Evolutionary conservation across 2,113 vertebrate species (phyloP).

Genomic region (Bothrops jararaca): DNA sequence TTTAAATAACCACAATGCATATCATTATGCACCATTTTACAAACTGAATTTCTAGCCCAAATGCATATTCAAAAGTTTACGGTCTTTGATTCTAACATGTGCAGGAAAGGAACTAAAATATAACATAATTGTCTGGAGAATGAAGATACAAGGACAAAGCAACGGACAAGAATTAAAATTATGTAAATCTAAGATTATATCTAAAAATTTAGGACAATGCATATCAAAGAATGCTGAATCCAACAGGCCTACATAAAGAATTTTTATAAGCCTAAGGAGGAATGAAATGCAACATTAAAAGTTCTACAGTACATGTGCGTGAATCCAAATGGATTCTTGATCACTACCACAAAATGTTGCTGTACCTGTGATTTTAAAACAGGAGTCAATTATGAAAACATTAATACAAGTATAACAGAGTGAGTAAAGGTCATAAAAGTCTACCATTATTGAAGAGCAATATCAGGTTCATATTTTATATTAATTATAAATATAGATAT

Average conservation of each 20-base stretch:
- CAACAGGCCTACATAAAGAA: not conserved
- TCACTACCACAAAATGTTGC: not conserved
- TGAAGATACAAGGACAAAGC: not conserved
- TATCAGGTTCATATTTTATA: not conserved
- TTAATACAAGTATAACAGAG: not conserved
- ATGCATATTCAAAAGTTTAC: not conserved
- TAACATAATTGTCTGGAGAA: not conserved
- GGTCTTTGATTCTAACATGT: not conserved
- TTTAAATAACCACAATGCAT: not conserved
- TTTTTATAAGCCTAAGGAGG: not conserved
- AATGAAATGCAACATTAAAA: not conserved
- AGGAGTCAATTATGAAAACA: not conserved
- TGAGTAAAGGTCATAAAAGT: not conserved
- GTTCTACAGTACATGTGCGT: not conserved
- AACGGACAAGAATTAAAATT: not conserved
- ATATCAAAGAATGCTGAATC: not conserved
- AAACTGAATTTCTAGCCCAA: not conserved
- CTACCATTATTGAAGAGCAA: not conserved
- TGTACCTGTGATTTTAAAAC: not conserved
- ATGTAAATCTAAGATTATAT: not conserved
- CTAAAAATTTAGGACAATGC: not conserved
- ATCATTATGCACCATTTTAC: not conserved
- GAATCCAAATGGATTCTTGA: not conserved
- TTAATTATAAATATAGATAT: not conserved
- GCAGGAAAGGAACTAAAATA: not conserved